Evolutionary conservation across 30 jellyfish, hydroid and myxozoan species (phyloP).

Genomic region (Clytia hemisphaerica): DNA sequence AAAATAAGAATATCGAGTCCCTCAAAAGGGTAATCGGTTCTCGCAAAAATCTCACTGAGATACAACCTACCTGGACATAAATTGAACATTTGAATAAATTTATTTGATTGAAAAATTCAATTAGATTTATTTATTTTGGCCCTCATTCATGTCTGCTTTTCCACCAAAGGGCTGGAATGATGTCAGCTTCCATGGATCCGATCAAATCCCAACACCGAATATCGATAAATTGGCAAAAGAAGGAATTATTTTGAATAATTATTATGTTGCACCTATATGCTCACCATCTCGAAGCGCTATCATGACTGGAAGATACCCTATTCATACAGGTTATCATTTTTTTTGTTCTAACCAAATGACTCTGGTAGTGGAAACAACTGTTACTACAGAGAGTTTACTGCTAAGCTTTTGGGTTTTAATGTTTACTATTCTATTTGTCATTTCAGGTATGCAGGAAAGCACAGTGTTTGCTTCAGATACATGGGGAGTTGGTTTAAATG

Average conservation of each 20-base stretch:
- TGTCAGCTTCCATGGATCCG: constrained; percentile 82
- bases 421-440: neutral
- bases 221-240: constrained; percentile 57
- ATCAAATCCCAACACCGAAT: constrained; percentile 84
- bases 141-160: too few relatives aligned
- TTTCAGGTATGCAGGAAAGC: constrained; percentile 63
- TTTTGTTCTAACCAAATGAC: neutral
- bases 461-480: constrained; percentile 66
- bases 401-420: too few relatives aligned
- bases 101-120: too few relatives aligned
- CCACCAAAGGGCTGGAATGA: constrained; percentile 89
- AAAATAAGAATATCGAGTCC: too few relatives aligned
- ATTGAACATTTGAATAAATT: too few relatives aligned
- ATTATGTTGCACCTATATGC: constrained; percentile 79
- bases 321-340: constrained; percentile 52
- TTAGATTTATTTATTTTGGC: too few relatives aligned
- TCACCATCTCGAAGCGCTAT: constrained; percentile 88
- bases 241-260: constrained; percentile 67
- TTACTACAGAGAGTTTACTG: too few relatives aligned
- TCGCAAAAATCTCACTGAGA: too few relatives aligned
- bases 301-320: constrained; percentile 93
- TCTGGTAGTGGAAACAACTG: too few relatives aligned
- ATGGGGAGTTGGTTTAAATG: constrained; percentile 78
- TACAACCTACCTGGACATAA: too few relatives aligned
- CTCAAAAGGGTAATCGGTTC: too few relatives aligned